Conservation (phyloP, 2,888 invertebrate species). For the Dynastes grantii region DNA sequence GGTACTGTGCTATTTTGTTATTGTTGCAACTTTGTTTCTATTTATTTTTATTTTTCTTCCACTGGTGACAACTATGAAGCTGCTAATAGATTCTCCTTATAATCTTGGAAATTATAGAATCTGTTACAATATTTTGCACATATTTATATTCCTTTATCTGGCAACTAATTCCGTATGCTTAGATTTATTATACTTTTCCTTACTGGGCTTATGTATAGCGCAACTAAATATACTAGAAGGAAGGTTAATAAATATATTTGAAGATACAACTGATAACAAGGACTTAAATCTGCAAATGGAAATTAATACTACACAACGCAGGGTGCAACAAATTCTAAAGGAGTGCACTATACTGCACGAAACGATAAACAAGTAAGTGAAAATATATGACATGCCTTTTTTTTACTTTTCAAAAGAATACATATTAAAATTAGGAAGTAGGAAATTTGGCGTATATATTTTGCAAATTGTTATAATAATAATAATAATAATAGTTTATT, state of each 20-base stretch:
- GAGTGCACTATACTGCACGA: conserved; percentile 45
- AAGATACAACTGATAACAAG: not conserved
- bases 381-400: not conserved
- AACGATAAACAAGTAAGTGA: conserved; percentile 42
- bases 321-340: not conserved
- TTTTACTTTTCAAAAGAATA: conserved; percentile 25
- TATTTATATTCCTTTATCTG: not conserved
- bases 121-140: conserved; percentile 38
- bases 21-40: not conserved
- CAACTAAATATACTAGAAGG: conserved; percentile 44
- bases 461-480: no score
- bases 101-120: conserved; percentile 25
- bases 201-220: conserved; percentile 38
- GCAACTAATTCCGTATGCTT: conserved; percentile 32
- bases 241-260: not conserved
- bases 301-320: no score
- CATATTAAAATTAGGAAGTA: no score
- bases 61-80: conserved; percentile 9
- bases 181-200: conserved; percentile 34
- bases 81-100: conserved; percentile 34
- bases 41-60: conserved; percentile 28
- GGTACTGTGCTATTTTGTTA: not conserved
- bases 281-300: not conserved
- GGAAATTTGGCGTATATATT: no score
- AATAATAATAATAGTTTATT: no score